Conservation (phyloP, 2,113 vertebrate species). For the Laticauda laticaudata region DNA sequence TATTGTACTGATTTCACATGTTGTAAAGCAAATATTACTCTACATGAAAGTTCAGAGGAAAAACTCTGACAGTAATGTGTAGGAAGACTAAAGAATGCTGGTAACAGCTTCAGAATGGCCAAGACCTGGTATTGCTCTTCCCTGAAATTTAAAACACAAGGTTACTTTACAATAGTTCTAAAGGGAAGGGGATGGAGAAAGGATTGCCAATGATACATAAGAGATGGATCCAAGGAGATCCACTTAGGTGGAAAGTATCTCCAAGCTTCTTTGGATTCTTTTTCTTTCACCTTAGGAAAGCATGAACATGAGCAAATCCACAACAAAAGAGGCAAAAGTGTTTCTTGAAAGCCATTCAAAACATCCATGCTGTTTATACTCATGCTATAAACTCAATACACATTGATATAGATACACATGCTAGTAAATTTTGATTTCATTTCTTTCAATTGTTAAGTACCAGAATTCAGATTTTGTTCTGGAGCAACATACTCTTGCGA, state of each 20-base stretch:
- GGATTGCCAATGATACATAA: not conserved
- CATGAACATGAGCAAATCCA: conserved; percentile 29
- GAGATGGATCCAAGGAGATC: not conserved
- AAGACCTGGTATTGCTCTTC: not conserved
- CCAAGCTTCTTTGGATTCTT: conserved; percentile 32
- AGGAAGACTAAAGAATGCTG: not conserved
- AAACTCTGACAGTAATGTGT: not conserved
- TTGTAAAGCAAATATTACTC: not conserved
- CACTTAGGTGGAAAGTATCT: conserved; percentile 11
- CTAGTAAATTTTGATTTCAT: not conserved
- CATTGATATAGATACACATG: not conserved
- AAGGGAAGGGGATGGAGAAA: not conserved
- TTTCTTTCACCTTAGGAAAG: conserved; percentile 9
- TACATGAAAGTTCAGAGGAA: no score
- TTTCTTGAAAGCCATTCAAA: conserved; percentile 12
- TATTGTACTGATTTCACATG: not conserved
- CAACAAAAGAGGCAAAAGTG: not conserved
- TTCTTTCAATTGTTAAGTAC: not conserved
- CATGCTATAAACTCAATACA: conserved; percentile 17
- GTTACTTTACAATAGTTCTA: not conserved
- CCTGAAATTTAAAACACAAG: not conserved
- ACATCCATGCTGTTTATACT: conserved; percentile 7
- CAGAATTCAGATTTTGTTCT: conserved; percentile 13
- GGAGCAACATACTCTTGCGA: not conserved
- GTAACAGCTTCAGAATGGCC: not conserved